phyloP scores from a whole-genome alignment of 2,888 invertebrate species.

The Chironomus tentans region DNA sequence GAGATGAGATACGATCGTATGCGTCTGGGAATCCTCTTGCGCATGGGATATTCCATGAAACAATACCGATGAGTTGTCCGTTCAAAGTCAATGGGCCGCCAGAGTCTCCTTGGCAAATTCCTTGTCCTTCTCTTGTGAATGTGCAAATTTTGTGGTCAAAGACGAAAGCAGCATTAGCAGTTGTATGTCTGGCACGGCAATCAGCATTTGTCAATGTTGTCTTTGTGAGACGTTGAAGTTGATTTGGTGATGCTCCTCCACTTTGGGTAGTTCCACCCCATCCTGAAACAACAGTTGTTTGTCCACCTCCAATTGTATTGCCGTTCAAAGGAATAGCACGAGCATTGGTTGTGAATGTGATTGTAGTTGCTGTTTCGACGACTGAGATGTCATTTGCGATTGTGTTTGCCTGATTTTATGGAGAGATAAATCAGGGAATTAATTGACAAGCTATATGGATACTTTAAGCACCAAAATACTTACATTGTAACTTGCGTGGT shows the following conservation, averaged over 20 bases:
- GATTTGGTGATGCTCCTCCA: neutral
- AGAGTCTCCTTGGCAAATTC: neutral
- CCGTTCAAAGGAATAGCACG: neutral
- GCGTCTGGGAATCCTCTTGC: slow-evolving; percentile 16
- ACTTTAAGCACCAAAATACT: too few species aligned
- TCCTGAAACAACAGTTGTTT: neutral
- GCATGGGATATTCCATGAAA: slow-evolving; percentile 21
- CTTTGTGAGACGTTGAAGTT: neutral
- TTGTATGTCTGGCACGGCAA: neutral
- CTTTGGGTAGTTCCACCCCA: neutral
- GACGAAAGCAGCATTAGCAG: neutral
- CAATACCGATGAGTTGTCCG: slow-evolving; percentile 11
- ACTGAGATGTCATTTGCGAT: slow-evolving; percentile 25
- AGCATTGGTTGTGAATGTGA: slow-evolving; percentile 4
- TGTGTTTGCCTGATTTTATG: neutral
- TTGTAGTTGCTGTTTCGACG: slow-evolving; percentile 13
- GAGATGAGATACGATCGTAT: neutral
- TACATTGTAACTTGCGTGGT: slow-evolving; percentile 24
- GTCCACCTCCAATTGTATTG: neutral
- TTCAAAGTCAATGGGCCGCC: neutral
- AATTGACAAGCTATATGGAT: too few species aligned
- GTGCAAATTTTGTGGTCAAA: neutral
- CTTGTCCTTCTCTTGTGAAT: neutral
- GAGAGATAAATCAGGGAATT: too few species aligned
- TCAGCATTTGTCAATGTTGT: slow-evolving; percentile 6